Evolutionary conservation across 2,797 vertebrate genomes (phyloP), one percentile per base, ranked within the genome.

Genomic region (Cichlasoma orientale): DNA sequence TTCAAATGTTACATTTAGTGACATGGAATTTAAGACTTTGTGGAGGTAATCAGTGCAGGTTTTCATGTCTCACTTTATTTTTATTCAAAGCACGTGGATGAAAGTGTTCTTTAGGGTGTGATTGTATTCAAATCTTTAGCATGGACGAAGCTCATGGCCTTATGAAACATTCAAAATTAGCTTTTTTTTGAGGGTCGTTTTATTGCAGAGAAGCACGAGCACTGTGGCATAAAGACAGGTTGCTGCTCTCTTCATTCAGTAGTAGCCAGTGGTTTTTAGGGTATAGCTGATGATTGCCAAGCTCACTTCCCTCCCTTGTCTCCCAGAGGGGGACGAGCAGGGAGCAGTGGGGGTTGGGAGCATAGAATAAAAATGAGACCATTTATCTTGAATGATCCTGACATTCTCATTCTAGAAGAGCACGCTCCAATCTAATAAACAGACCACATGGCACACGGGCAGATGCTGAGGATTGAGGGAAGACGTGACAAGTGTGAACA

Each of bases 311-410:
- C 63, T 59, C 56, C 29, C 72, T 72, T 19, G 2, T 72, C 75
- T 83, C 59, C 82, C 72, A n/a, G 77, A 80, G 47, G 75, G 71
- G 33, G 58, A 68, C 58, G 36, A 78, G 55, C 47, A 31, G 66
- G 74, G 73, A 41, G 56, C 41, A 13, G 63, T 44, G 71, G 53
- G 74, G 27, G 54, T 16, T 31, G 59, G 71, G 57, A 56, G 68
- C 7, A 23, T 53, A 52, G 61, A 47, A 73, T 77, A 83, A 82
- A 91, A 88, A 89, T 83, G 77, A 89, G 78, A 86, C 82, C 92
- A 93, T 95, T 93, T 90, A 93, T 94, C 89, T 92, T 93, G 95
- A 94, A 95, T 94, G 92, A 92, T 91, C 75, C 74, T 83, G 88
- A 91, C 91, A 87, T 91, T 89, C 88, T 90, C 82, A 83, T 77